Base-by-base conservation (phyloP, 2,113 vertebrate genomes). In the Oreochromis tanganicae region DNA sequence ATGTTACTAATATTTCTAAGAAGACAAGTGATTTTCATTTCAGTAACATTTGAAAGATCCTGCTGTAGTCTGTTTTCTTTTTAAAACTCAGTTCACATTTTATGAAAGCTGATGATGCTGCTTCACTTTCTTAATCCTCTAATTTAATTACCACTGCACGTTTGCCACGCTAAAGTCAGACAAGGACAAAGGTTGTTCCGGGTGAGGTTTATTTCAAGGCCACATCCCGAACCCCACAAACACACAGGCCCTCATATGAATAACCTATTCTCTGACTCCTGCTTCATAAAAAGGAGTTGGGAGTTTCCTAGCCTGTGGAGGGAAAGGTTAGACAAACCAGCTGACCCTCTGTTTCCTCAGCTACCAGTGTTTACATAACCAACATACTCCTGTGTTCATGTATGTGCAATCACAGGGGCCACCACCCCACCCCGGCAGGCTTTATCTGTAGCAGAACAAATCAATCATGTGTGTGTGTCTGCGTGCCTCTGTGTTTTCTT, bases 201-300 rank as follows among this genome's bases (percentile, higher is more conserved):
- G 93, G 85, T 94, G 63, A 90, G 63, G 73, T 79, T 9, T 56
- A 38, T 86, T 87, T 73, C 84, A 84, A 55, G 61, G 83, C 75
- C 88, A 91, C 92, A 89, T 86, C 63, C 83, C 56, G 27, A 83
- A 86, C 88, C 54, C 29, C 24, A 61, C 81, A 87, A 75, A 85
- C 80, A 88, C 91, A 94, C 92, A 93, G 59, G 57, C 59, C 61
- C 87, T 92, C 90, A 95, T 94, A 93, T 95, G 89, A 94, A 95
- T 66, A 17, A 46, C 34, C 34, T 46, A 17, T 41, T 90, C 86
- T 86, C 83, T 59, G 63, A 38, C 81, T 91, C 32, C 29, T 63
- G 46, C 68, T 50, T 88, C 41, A 80, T 68, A 85, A 84, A 75
- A 9, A 68, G 57, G 27, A 57, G 27, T 83, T 82, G 14, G 36